Evolutionary conservation across 2,888 invertebrate genomes (phyloP).

Genomic region (Trileptium ribeirensis): DNA sequence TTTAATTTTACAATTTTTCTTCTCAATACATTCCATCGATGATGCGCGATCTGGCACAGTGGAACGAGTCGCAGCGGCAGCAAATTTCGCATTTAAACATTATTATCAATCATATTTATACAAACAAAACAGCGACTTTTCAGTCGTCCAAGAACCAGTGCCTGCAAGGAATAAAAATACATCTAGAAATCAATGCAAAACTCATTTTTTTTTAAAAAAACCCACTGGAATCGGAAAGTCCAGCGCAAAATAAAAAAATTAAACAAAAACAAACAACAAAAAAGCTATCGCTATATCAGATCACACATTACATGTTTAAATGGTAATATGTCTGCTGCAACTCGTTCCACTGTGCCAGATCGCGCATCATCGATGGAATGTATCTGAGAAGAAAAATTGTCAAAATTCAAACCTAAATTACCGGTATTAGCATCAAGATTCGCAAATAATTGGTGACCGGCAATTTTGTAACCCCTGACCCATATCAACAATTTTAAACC

Average conservation of each 20-base stretch:
- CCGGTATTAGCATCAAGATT: too few relatives aligned
- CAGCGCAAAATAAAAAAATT: too few relatives aligned
- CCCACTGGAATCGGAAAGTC: too few relatives aligned
- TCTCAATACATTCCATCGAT: slow-evolving; percentile 44
- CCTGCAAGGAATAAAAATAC: too few relatives aligned
- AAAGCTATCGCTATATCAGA: slow-evolving; percentile 82
- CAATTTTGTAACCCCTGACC: neutral
- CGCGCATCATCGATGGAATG: slow-evolving; percentile 44
- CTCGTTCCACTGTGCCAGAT: slow-evolving; percentile 37
- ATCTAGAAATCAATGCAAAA: too few relatives aligned
- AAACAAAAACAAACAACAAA: slow-evolving; percentile 76
- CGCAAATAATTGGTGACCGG: neutral
- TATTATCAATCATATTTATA: slow-evolving; percentile 84
- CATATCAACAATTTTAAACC: too few relatives aligned
- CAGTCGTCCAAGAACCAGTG: neutral
- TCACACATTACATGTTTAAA: slow-evolving; percentile 80
- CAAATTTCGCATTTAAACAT: slow-evolving; percentile 64
- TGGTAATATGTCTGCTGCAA: slow-evolving; percentile 52
- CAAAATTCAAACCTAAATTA: too few relatives aligned
- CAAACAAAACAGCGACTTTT: too few relatives aligned
- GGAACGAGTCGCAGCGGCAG: slow-evolving; percentile 43
- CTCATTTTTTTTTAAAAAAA: too few relatives aligned
- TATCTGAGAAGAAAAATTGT: slow-evolving; percentile 39
- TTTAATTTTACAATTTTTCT: too few relatives aligned
- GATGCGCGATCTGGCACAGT: slow-evolving; percentile 35